These are phyloP conservation scores for Knipowitschia caucasica DNA, from an alignment of 2,797 vertebrate genomes.

Conservation along the genomic window DNA sequence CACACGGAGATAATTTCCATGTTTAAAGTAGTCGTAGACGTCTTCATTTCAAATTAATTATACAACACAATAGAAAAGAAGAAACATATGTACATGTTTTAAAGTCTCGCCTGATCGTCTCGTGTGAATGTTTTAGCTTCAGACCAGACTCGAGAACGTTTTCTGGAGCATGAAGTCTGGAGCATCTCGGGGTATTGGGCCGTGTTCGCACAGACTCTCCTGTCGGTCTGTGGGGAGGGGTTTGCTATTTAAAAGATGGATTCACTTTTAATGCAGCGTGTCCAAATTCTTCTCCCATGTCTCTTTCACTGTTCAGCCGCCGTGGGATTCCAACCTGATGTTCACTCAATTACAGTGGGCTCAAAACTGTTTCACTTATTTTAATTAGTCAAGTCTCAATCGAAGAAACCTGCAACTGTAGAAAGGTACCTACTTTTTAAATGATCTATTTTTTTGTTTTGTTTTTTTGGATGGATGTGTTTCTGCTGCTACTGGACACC, in stretches of 20 bases:
- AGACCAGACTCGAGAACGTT: constrained; percentile 37
- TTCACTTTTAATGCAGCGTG: constrained; percentile 24
- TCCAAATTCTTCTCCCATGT: constrained; percentile 26
- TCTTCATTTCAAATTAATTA: too few relatives aligned
- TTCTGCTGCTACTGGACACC: too few relatives aligned
- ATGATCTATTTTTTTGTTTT: too few relatives aligned
- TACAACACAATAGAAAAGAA: constrained; percentile 20
- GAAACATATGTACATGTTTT: constrained; percentile 12
- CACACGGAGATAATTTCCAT: too few relatives aligned
- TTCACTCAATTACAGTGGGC: background rate
- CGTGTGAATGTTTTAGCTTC: constrained; percentile 23
- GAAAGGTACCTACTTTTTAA: too few relatives aligned
- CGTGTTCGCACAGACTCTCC: constrained; percentile 45
- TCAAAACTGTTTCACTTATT: background rate
- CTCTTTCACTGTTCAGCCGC: constrained; percentile 15
- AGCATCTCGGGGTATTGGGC: constrained; percentile 43
- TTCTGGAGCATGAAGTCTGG: constrained; percentile 41
- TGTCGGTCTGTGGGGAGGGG: constrained; percentile 26
- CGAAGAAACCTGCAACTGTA: too few relatives aligned
- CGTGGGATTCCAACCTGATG: background rate
- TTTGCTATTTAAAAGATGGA: constrained; percentile 41
- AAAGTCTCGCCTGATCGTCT: constrained; percentile 37
- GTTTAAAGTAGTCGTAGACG: too few relatives aligned
- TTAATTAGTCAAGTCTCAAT: too few relatives aligned
- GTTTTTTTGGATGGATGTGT: too few relatives aligned